Conservation (phyloP, 2,113 vertebrate genomes). For the Thamnophis sirtalis region DNA sequence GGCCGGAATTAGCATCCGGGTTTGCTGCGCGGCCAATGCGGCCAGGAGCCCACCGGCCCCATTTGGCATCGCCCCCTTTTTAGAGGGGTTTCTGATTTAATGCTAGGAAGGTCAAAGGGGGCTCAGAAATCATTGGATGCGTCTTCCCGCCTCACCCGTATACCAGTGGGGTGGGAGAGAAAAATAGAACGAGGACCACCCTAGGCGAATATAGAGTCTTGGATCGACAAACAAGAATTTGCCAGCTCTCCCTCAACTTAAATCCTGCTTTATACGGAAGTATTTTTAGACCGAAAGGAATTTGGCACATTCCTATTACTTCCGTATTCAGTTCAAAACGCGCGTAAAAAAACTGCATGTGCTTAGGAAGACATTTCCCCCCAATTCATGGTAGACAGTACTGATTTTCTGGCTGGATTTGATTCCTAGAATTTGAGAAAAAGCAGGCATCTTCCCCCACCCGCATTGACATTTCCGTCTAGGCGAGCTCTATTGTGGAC, state of each 20-base stretch:
- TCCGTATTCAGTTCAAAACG: background rate
- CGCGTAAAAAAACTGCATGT: background rate
- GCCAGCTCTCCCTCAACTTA: background rate
- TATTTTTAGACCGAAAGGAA: background rate
- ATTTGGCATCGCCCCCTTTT: background rate
- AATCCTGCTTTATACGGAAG: background rate
- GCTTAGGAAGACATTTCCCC: background rate
- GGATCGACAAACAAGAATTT: slow-evolving; percentile 8
- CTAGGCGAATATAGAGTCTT: background rate
- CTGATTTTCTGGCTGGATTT: background rate
- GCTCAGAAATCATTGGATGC: slow-evolving; percentile 31
- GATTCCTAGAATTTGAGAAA: slow-evolving; percentile 15
- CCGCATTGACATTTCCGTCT: background rate
- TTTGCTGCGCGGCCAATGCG: background rate
- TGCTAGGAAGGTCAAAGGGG: slow-evolving; percentile 28
- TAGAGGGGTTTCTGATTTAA: slow-evolving; percentile 26
- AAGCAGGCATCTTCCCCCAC: background rate
- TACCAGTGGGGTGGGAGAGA: background rate
- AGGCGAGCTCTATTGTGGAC: background rate
- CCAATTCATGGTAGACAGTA: background rate
- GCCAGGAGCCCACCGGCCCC: background rate
- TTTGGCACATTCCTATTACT: background rate
- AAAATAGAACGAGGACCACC: slow-evolving; percentile 11
- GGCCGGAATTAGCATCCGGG: background rate
- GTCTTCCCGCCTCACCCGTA: slow-evolving; percentile 12